Evolutionary conservation across 2,797 vertebrate species (phyloP).

Genomic region (Coracias cyanogaster): DNA sequence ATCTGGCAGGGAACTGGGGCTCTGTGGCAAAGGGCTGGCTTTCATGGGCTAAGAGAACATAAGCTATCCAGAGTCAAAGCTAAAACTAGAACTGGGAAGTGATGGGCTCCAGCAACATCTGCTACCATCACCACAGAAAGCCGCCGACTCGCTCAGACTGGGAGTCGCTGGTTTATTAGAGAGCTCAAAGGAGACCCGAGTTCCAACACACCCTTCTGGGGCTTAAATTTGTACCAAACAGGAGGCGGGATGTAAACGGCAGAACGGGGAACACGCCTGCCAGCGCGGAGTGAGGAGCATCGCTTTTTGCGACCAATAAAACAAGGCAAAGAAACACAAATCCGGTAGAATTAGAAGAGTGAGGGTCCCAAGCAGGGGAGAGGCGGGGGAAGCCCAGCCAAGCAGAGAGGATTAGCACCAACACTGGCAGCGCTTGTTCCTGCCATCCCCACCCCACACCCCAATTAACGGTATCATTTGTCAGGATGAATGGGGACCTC

Average conservation of each 20-base stretch:
- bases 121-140: neutral
- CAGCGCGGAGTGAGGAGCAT: accelerated
- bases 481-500: slow-evolving; percentile 45
- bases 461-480: slow-evolving; percentile 39
- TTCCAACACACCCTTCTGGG: neutral
- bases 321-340: neutral
- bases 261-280: neutral
- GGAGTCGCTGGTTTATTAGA: neutral
- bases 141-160: neutral
- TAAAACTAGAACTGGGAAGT: neutral
- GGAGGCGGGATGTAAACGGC: neutral
- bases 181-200: neutral
- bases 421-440: neutral
- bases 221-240: neutral
- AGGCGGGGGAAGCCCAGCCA: neutral
- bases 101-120: neutral
- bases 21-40: neutral
- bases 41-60: neutral
- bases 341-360: neutral
- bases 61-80: neutral
- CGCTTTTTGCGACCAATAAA: neutral
- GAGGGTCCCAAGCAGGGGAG: neutral
- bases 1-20: neutral
- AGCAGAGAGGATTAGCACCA: slow-evolving; percentile 14
- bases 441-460: neutral